Conservation (phyloP, 2,888 invertebrate genomes). For the Caenorhabditis japonica region DNA sequence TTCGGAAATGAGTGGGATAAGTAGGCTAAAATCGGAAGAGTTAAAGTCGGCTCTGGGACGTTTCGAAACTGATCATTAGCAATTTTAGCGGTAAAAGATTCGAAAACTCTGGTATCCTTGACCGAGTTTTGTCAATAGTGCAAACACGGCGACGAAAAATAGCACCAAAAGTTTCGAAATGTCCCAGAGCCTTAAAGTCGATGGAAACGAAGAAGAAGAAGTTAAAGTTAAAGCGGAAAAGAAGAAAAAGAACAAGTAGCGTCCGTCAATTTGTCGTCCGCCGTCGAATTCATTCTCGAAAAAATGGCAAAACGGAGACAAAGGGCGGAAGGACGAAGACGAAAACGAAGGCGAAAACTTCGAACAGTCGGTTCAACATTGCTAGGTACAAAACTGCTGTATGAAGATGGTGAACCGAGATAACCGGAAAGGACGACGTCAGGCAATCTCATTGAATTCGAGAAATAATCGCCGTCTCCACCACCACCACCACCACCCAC, state of each 20-base stretch:
- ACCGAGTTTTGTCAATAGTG: too few species aligned
- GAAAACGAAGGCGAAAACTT: constrained; percentile 22
- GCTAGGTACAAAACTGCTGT: neutral
- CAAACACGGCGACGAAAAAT: too few species aligned
- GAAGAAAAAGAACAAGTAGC: neutral
- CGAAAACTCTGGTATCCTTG: too few species aligned
- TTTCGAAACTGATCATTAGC: too few species aligned
- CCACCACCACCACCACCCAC: too few species aligned
- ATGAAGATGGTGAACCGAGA: constrained; percentile 39
- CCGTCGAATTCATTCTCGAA: constrained; percentile 9
- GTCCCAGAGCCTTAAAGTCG: too few species aligned
- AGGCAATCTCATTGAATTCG: constrained; percentile 14
- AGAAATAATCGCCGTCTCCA: constrained; percentile 10
- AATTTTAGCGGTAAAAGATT: too few species aligned
- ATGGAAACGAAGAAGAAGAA: too few species aligned
- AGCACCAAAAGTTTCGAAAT: too few species aligned
- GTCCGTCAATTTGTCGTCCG: constrained; percentile 7
- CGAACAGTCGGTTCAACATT: constrained; percentile 13
- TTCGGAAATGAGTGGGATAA: constrained; percentile 10
- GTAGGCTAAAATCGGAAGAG: neutral
- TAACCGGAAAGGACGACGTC: constrained; percentile 25
- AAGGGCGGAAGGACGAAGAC: neutral
- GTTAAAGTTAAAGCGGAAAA: neutral
- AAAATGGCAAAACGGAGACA: constrained; percentile 26
- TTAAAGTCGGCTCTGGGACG: neutral